Conservation (phyloP, 30 jellyfish, hydroid and myxozoan species). For the Aurelia aurita complex sp. Pacific region DNA sequence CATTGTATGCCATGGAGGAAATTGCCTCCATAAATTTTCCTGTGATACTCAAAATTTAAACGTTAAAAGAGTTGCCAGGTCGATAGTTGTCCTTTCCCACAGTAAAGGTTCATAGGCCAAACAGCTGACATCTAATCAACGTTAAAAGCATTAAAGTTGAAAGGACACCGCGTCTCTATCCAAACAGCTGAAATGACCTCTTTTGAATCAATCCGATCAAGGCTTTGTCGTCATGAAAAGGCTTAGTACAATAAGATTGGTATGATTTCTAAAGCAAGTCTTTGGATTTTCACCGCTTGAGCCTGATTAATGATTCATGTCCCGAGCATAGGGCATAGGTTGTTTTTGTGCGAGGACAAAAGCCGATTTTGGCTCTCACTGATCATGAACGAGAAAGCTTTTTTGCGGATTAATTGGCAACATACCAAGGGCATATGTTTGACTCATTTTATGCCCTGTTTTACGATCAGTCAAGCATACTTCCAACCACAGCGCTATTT, state of each 20-base stretch:
- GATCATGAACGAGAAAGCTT: too few species aligned
- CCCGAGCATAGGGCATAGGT: neutral
- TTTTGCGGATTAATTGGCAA: slow-evolving; percentile 1
- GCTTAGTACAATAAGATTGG: slow-evolving; percentile 4
- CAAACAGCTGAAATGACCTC: slow-evolving; percentile 44
- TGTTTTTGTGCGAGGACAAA: too few species aligned
- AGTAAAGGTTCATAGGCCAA: slow-evolving; percentile 47
- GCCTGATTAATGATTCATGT: slow-evolving; percentile 30
- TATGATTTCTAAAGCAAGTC: slow-evolving; percentile 10
- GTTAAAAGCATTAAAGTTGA: slow-evolving; percentile 42
- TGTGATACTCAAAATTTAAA: too few species aligned
- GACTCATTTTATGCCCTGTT: neutral
- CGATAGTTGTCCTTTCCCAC: too few species aligned
- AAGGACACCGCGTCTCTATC: slow-evolving; percentile 61
- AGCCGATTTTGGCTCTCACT: too few species aligned
- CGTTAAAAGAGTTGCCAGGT: too few species aligned
- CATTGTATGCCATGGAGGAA: too few species aligned
- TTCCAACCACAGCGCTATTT: neutral
- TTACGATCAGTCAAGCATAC: slow-evolving; percentile 2
- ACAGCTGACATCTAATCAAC: slow-evolving; percentile 51
- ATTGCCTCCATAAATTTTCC: too few species aligned
- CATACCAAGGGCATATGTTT: slow-evolving; percentile 1
- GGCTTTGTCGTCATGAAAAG: slow-evolving; percentile 6
- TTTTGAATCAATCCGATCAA: slow-evolving; percentile 45
- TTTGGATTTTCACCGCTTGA: slow-evolving; percentile 31